Conservation (phyloP, 2,888 invertebrate species). For the Dynastes tityus region DNA sequence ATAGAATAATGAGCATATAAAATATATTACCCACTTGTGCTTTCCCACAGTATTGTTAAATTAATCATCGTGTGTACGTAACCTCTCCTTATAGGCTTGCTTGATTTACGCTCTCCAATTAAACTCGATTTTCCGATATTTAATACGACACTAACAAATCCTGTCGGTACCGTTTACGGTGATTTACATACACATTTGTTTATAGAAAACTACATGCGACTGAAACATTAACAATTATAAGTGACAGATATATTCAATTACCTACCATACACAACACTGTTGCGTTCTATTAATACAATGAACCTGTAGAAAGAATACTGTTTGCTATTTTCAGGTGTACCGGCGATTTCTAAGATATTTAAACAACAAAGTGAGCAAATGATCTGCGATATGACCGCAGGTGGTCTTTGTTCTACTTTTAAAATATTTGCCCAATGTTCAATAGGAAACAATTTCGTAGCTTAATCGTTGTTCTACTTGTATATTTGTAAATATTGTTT, state of each 20-base stretch:
- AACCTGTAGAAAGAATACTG: background rate
- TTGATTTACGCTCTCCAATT: conserved; percentile 13
- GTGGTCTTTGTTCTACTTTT: too few relatives aligned
- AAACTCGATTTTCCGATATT: conserved; percentile 8
- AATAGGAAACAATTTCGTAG: too few relatives aligned
- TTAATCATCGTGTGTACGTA: conserved; percentile 11
- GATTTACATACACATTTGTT: background rate
- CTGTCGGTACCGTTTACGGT: background rate
- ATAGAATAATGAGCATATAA: conserved; percentile 9
- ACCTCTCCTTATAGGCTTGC: background rate
- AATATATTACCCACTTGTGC: background rate
- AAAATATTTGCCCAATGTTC: too few relatives aligned
- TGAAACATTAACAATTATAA: conserved; percentile 15
- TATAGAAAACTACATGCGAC: background rate
- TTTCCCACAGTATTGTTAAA: conserved; percentile 17
- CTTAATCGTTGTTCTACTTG: too few relatives aligned
- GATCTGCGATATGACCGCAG: too few relatives aligned
- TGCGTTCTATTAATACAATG: background rate
- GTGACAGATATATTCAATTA: background rate
- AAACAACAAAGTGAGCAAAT: too few relatives aligned
- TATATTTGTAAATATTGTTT: too few relatives aligned
- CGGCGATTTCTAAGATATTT: too few relatives aligned
- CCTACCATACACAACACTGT: background rate
- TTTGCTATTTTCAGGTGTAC: background rate
- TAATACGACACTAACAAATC: background rate